These are phyloP conservation scores for Olivierus martensii DNA, from an alignment of 1,140 invertebrate genomes.

Conservation along the genomic window DNA sequence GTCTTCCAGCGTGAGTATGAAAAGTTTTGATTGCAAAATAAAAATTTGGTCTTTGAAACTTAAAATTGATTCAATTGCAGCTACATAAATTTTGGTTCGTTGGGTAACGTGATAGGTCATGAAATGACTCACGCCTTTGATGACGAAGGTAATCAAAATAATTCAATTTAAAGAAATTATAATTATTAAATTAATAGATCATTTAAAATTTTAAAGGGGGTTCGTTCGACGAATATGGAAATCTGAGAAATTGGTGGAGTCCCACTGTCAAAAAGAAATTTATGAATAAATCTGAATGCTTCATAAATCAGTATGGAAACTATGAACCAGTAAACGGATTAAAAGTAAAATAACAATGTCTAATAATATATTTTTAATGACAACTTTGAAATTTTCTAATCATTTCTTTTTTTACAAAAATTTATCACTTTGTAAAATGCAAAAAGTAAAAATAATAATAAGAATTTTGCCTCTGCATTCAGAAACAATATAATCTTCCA, in stretches of 20 bases:
- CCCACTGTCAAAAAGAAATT: constrained; percentile 12
- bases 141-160: constrained; percentile 5
- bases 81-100: constrained; percentile 31
- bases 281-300: constrained; percentile 9
- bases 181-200: too few species aligned
- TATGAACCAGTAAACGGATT: neutral
- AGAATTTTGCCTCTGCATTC: too few species aligned
- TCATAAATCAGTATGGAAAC: constrained; percentile 11
- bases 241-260: constrained; percentile 20
- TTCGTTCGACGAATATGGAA: constrained; percentile 13
- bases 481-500: too few species aligned
- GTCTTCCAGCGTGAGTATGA: neutral
- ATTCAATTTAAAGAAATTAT: too few species aligned
- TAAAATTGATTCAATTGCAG: constrained; percentile 28
- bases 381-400: too few species aligned
- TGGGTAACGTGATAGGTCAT: constrained; percentile 33
- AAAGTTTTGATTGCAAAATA: constrained; percentile 25
- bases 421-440: too few species aligned
- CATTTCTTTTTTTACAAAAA: too few species aligned
- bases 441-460: too few species aligned
- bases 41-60: constrained; percentile 29
- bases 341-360: too few species aligned
- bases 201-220: constrained; percentile 1
- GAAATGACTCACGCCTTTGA: constrained; percentile 32
- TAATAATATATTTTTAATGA: too few species aligned